Conservation (phyloP, 2,113 vertebrate species). For the Casuarius casuarius region DNA sequence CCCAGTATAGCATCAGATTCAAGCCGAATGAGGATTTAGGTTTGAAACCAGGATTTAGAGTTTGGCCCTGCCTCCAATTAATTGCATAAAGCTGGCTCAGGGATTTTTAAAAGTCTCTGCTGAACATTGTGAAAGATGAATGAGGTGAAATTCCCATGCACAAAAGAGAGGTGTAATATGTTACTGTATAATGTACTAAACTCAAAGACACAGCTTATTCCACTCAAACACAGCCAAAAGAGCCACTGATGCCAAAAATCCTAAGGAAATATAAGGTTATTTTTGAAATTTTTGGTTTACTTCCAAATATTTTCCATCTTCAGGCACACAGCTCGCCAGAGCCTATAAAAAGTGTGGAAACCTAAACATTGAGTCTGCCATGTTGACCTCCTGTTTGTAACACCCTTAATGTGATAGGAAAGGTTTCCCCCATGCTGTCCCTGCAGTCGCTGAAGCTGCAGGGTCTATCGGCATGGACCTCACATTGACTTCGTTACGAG, state of each 20-base stretch:
- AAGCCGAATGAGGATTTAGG: not conserved
- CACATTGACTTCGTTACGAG: not conserved
- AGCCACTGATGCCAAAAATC: constrained; percentile 50
- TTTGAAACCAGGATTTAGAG: constrained; percentile 42
- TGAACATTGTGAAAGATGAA: constrained; percentile 61
- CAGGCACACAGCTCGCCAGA: constrained; percentile 38
- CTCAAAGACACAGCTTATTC: constrained; percentile 60
- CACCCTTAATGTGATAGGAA: constrained; percentile 23
- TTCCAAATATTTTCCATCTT: constrained; percentile 68
- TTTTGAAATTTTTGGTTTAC: constrained; percentile 54
- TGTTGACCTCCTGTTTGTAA: constrained; percentile 37
- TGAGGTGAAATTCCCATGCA: constrained; percentile 67
- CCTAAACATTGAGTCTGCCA: constrained; percentile 29
- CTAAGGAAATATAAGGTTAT: constrained; percentile 56
- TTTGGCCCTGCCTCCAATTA: constrained; percentile 30
- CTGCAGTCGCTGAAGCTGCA: not conserved
- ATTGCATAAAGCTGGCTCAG: constrained; percentile 39
- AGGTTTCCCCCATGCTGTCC: not conserved
- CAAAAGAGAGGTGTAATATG: constrained; percentile 52
- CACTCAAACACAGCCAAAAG: constrained; percentile 54
- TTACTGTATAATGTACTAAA: constrained; percentile 66
- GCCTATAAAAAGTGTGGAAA: constrained; percentile 58
- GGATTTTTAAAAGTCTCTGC: constrained; percentile 59
- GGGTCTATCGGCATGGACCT: not conserved
- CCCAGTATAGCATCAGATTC: not conserved